These are phyloP conservation scores for Callocephalon fimbriatum DNA, from an alignment of 2,113 vertebrate genomes.

Conservation along the genomic window DNA sequence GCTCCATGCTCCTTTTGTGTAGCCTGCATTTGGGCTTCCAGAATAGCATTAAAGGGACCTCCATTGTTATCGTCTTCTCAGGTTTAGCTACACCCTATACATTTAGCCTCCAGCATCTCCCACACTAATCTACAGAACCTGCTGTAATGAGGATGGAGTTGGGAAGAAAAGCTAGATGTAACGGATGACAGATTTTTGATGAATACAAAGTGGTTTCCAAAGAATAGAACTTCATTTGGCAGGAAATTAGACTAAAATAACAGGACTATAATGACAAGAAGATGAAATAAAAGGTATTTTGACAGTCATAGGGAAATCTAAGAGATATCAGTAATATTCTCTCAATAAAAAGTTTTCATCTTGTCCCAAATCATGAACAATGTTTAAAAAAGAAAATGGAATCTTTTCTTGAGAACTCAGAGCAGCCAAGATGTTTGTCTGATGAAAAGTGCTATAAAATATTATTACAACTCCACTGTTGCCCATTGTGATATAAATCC, in stretches of 20 bases:
- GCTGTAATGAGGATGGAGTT: background rate
- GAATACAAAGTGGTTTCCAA: background rate
- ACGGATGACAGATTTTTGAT: background rate
- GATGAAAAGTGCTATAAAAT: background rate
- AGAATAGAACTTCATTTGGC: background rate
- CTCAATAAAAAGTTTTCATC: background rate
- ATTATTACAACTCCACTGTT: background rate
- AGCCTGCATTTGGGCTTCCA: background rate
- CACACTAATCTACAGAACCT: background rate
- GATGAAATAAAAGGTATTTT: background rate
- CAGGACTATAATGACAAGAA: background rate
- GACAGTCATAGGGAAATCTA: background rate
- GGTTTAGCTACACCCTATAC: background rate
- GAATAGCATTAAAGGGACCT: background rate
- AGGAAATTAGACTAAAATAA: background rate
- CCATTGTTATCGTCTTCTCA: background rate
- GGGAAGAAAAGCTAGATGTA: background rate
- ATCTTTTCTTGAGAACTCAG: background rate
- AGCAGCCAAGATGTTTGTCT: background rate
- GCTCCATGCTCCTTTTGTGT: background rate
- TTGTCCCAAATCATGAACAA: background rate
- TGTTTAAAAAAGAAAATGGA: background rate
- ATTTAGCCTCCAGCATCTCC: background rate
- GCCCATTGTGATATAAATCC: background rate
- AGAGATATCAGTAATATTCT: background rate